Base-by-base conservation (phyloP, 2,888 invertebrate species). In the Philhelius pedissequus region DNA sequence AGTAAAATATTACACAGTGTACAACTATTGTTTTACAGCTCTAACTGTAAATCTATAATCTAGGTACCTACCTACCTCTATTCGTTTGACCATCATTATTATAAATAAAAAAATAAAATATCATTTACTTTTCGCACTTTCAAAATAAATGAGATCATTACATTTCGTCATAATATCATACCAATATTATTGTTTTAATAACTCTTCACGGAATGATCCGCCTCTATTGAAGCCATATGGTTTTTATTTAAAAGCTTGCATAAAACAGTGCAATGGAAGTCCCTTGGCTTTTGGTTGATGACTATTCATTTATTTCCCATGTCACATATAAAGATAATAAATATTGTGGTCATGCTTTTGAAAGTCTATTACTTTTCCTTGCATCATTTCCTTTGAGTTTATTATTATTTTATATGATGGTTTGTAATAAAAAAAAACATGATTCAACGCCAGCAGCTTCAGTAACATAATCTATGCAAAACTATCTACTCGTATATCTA, bases 311-410 rank as follows among this genome's bases (percentile, higher is more conserved):
- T 38, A 20, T 35, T 78, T 78, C 77, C 70, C 77, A 78, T 68
- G 50, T 15, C 73, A 32, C 43, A 68, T 50, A 50, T 48, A 64
- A 50, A 76, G 40, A 78, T 70, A 62, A 77, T 68, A 74, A 40
- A 43, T 73, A 43, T 45, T 84, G 83, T 71, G 83, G 83, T 79
- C 66, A 68, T 84, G 79, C 74, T 70, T 79, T 84, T 64, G 79
- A 79, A 84, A 75, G 68, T 66, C 79, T 84, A 69, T 75, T 64
- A 84, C 79, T 75, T 79, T 75, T 70, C 43, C 62, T 71, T 70
- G 56, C 56, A 54, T 60, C 43, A 40, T 76, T 68, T 69, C 50
- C 70, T 64, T 58, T 38, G 64, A 30, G 43, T 70, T 32, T 32
- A 54, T 54, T 43, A 38, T 40, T 4, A 3, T 22, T 70, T 15